Percentiles rank a stretch among this genome's conserved stretches.
phyloP scores from a whole-genome alignment of 1,140 invertebrate genomes.

The Aphelinus certus region DNA sequence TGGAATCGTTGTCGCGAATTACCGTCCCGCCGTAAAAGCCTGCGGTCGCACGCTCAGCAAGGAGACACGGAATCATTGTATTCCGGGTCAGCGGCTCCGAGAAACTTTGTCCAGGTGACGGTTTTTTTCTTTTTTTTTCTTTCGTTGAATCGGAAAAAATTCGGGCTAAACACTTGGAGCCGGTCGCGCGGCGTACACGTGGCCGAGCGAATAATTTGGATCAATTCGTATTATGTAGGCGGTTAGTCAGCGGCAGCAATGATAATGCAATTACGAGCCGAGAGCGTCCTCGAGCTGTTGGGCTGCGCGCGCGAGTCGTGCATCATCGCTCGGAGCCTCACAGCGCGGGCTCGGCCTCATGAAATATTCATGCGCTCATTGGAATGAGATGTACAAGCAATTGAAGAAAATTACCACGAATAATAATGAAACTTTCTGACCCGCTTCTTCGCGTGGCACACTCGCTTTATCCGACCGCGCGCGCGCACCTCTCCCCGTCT shows the following conservation, averaged over 20 bases:
- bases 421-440: constrained; percentile 24
- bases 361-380: constrained; percentile 18
- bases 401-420: constrained; percentile 20
- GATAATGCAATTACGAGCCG: constrained; percentile 17
- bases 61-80: too few relatives aligned
- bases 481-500: background rate
- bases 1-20: too few relatives aligned
- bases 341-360: background rate
- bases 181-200: too few relatives aligned
- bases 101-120: background rate
- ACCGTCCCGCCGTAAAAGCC: too few relatives aligned
- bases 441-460: background rate
- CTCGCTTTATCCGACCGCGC: background rate
- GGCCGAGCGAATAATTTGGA: too few relatives aligned
- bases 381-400: constrained; percentile 18
- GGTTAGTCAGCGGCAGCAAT: background rate
- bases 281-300: constrained; percentile 35
- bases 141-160: too few relatives aligned
- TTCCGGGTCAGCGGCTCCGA: background rate
- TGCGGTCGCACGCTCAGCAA: too few relatives aligned
- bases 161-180: too few relatives aligned
- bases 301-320: too few relatives aligned
- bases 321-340: too few relatives aligned
- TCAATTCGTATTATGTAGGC: background rate
- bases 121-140: too few relatives aligned